Base-by-base conservation (phyloP, 2,113 vertebrate species). In the Sylvilagus bachmani region DNA sequence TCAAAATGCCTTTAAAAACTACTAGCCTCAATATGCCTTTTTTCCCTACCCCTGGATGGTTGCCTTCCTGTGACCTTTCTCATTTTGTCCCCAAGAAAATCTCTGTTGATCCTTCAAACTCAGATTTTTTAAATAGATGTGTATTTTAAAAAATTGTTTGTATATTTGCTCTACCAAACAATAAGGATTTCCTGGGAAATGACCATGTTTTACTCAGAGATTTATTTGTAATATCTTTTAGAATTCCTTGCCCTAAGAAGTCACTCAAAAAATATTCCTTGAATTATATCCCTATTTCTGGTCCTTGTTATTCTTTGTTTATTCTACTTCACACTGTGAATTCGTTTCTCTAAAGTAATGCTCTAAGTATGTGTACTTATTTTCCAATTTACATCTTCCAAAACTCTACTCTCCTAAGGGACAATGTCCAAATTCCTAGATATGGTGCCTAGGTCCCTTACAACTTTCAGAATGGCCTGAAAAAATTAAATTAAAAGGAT, bases 301-400 rank as follows among this genome's bases (percentile, higher is more conserved):
- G 1, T 69, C 33, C n/a, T 49, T 64, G 6, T 62, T 77, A 19
- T 55, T 55, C 25, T 91, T 83, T 38, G 22, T 94, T 94, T 81
- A 55, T 66, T 85, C 62, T 70, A 66, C 21, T 82, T 92, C 66
- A 86, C 53, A 16, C 25, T 66, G 10, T 80, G 29, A 51, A 90
- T 70, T 96, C 25, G n/a, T 25, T 93, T 94, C 86, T 14, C 31
- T 84, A 77, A 84, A 95, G 86, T 6, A 36, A 61, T 85, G 10
- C 66, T 71, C 19, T 75, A 51, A 62, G 29, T 78, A 44, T 53
- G 33, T 81, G 33, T 64, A 80, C 44, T 77, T 84, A 22, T 55
- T 44, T 38, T 67, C 31, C 49, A 82, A 8, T 55, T 58, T 77
- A 51, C 70, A 55, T 71, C n/a, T 82, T 91, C 62, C 24, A 61